Evolutionary conservation across 2,797 vertebrate species (phyloP), one percentile per base, ranked within the genome.

Genomic region (Enteromius anoplus): DNA sequence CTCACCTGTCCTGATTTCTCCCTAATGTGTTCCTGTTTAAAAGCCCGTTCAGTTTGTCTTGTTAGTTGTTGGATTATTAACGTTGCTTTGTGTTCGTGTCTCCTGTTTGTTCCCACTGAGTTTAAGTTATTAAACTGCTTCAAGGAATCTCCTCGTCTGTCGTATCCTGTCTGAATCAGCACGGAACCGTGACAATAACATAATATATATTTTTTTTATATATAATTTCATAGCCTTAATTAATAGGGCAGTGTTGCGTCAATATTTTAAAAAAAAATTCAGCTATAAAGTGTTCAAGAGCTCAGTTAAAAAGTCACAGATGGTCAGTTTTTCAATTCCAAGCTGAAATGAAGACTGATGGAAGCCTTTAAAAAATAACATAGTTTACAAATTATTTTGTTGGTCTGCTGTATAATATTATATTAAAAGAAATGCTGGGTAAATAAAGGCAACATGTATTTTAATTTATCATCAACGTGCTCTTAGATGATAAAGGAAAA

Each of bases 241-340:
- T 66, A n/a, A n/a, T 51, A 69, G 17, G 4, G 32, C 21, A 68
- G 5, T 17, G 5, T 69, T 62, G 17, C 29, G 53, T 42, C 23
- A 26, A 4, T n/a, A 69, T 23, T 10, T 68, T 14, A 21, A 37
- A 17, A 78, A 1, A 37, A 69, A 55, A 32, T 10, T 3, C 15
- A 14, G 17, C 3, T 47, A 65, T 69, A 40, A 55, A 2, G 8
- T 21, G 51, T 55, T 26, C 37, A 79, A 55, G 7, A 40, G 9
- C 34, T 26, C 21, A 40, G 45, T n/a, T 23, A 51, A 78, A 62
- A 78, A 17, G 29, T 78, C 77, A 68, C 4, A 4, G 47, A 78
- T 65, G 42, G 15, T 45, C 23, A 12, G 53, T 64, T 62, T 62
- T 78, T 34, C 62, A 23, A 3, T 37, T 79, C 47, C 14, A 68